Conservation (phyloP, 2,113 vertebrate species). For the Salvator merianae region DNA sequence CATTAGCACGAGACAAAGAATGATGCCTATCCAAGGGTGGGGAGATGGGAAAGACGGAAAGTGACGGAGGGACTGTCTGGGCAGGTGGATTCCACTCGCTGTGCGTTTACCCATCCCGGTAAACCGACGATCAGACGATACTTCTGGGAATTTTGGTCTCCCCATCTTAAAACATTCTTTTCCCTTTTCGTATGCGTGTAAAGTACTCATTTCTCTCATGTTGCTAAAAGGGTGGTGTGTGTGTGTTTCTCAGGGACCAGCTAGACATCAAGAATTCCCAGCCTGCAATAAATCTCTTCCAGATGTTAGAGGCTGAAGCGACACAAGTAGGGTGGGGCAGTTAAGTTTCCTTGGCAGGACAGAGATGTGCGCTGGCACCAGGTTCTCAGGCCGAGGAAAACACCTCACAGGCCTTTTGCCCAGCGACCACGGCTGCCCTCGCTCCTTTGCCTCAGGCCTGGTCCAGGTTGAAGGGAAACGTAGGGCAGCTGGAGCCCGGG, state of each 20-base stretch:
- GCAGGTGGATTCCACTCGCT: too few relatives aligned
- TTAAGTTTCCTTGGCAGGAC: too few relatives aligned
- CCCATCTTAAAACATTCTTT: too few relatives aligned
- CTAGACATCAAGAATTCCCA: too few relatives aligned
- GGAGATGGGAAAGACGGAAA: neutral
- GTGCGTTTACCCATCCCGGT: too few relatives aligned
- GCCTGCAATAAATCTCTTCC: too few relatives aligned
- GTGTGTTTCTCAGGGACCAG: neutral
- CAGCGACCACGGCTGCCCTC: too few relatives aligned
- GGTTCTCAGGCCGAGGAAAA: too few relatives aligned
- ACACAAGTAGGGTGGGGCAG: neutral
- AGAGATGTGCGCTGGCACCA: neutral
- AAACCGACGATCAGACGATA: too few relatives aligned
- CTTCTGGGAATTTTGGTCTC: too few relatives aligned
- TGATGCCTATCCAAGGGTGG: neutral
- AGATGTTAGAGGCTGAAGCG: neutral
- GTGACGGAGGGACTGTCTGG: neutral
- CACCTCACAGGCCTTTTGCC: neutral
- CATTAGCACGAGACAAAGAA: neutral
- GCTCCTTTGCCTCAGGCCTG: neutral
- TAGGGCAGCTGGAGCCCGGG: neutral
- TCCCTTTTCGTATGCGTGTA: too few relatives aligned
- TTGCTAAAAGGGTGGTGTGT: neutral
- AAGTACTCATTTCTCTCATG: too few relatives aligned
- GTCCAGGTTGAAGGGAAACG: neutral